Base-by-base conservation (phyloP, 2,113 vertebrate species). In the Chloroceryle aenea region DNA sequence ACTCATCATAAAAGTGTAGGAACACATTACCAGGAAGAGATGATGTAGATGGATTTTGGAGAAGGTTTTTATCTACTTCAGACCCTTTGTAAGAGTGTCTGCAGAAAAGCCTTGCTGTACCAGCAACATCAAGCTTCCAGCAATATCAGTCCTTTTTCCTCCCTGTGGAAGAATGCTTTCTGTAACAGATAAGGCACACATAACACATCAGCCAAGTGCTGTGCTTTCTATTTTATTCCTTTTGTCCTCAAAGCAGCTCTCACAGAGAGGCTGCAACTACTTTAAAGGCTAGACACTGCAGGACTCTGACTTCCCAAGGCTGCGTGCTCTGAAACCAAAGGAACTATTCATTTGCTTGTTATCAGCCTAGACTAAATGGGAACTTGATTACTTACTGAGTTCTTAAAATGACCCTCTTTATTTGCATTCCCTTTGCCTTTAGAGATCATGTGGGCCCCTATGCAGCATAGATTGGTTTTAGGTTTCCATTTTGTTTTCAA, bases 341-440 rank as follows among this genome's bases (percentile, higher is more conserved):
- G 79, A 89, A 38, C 66, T 56, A 26, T 78, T 90, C 20, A 80
- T 95, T 87, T 75, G 43, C 72, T 73, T 72, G n/a, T 83, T 93
- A 93, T 47, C 80, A 87, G 73, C 47, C 55, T 76, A 87, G 72
- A n/a, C 77, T 85, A 75, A 90, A 93, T 76, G 58, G 45, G 81
- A 42, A 84, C 78, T 93, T 81, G 56, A 67, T 81, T 91, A 48
- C 89, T 94, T 86, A 66, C 1, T 66, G 84, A 92, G 68, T 63
- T 95, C 87, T 82, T 95, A 82, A 94, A 88, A 94, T 87, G 96
- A 69, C 83, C 25, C 18, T 71, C 63, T 88, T 86, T 77, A 69
- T 95, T 90, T 93, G 85, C 82, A 93, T 83, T 69, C 73, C 64
- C 48, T 58, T 43, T 47, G 67, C 76, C 75, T 88, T 74, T 58